Percentiles rank a stretch among this genome's conserved stretches.
These are phyloP conservation scores for Trachelipus rathkii DNA, from an alignment of 1,140 invertebrate species.

Conservation along the genomic window DNA sequence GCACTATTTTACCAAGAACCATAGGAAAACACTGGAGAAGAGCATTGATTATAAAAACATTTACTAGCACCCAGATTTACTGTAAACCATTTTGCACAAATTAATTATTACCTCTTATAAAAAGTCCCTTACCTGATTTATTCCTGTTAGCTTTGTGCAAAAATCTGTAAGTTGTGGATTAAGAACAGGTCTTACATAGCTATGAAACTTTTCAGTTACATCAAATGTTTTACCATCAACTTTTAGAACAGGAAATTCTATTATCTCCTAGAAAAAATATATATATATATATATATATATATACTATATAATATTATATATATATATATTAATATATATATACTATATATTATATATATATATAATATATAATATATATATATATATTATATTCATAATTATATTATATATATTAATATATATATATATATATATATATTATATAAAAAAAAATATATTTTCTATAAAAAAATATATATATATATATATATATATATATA, in stretches of 20 bases:
- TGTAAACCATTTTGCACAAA: no score
- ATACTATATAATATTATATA: not conserved
- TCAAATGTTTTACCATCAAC: slow-evolving; percentile 56
- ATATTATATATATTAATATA: not conserved
- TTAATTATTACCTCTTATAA: no score
- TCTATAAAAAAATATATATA: not conserved
- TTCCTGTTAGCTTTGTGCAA: slow-evolving; percentile 59
- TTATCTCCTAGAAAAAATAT: slow-evolving; percentile 58
- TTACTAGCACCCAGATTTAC: no score
- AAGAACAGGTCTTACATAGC: slow-evolving; percentile 58
- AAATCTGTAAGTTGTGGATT: slow-evolving; percentile 57
- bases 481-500: no score
- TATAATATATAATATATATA: not conserved
- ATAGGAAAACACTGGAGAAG: no score
- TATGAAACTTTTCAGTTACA: slow-evolving; percentile 58
- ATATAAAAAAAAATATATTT: not conserved
- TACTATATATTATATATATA: not conserved
- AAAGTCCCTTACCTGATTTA: slow-evolving; percentile 51
- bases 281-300: not conserved
- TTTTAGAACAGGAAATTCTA: slow-evolving; percentile 63
- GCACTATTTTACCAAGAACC: no score
- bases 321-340: not conserved
- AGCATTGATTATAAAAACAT: no score
- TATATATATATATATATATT: not conserved
- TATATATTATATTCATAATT: no score